Percentiles rank a stretch among this genome's conserved stretches.
These are phyloP conservation scores for Zelostemma sp. DNA, from an alignment of 1,140 invertebrate species.

Conservation along the genomic window DNA sequence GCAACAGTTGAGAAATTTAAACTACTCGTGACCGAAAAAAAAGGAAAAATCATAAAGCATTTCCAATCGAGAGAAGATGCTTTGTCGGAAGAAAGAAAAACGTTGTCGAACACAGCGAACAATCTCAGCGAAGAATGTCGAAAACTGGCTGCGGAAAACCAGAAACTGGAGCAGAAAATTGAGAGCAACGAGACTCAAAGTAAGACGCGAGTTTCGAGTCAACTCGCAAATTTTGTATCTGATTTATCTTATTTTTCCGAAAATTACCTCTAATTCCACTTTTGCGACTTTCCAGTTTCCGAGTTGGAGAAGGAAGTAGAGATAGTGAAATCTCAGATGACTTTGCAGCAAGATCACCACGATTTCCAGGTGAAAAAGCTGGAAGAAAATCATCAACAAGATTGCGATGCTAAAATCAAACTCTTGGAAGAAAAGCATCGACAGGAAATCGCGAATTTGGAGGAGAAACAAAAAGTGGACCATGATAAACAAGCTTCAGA, in stretches of 20 bases:
- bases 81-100: slow-evolving; percentile 16
- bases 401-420: not conserved
- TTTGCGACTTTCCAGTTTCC: slow-evolving; percentile 19
- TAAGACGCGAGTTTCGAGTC: not conserved
- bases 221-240: not conserved
- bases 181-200: not conserved
- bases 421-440: not conserved
- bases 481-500: not conserved
- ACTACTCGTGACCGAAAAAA: not conserved
- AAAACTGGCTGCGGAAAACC: not conserved
- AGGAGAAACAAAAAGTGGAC: not conserved
- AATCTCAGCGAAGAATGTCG: slow-evolving; percentile 14
- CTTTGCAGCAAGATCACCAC: slow-evolving; percentile 19
- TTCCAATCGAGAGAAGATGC: not conserved
- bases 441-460: slow-evolving; percentile 7
- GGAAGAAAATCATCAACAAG: no score
- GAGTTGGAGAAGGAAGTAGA: slow-evolving; percentile 35
- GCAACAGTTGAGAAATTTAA: not conserved
- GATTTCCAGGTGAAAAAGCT: slow-evolving; percentile 27
- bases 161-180: not conserved
- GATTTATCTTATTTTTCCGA: not conserved
- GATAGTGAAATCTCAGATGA: slow-evolving; percentile 14
- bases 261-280: not conserved
- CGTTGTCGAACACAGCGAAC: slow-evolving; percentile 9
- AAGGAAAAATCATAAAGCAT: not conserved